Conservation (phyloP, 2,888 invertebrate genomes). For the Microplitis manilae region DNA sequence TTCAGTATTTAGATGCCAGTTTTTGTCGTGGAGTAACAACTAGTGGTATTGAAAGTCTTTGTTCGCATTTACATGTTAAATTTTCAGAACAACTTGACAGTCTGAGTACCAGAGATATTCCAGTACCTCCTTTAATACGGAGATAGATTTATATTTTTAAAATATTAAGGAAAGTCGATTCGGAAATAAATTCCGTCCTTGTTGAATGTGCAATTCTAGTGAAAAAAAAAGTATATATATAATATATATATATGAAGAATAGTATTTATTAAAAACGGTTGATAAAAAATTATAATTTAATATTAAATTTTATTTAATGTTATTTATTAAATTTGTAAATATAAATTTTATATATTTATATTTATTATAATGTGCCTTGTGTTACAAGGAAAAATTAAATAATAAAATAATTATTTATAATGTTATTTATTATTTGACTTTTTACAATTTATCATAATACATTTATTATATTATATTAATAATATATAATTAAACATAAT, state of each 20-base stretch:
- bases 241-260: background rate
- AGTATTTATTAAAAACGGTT: background rate
- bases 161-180: background rate
- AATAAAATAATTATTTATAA: background rate
- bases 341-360: conserved; percentile 20
- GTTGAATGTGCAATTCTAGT: conserved; percentile 9
- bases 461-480: background rate
- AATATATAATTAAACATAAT: background rate
- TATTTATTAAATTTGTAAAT: conserved; percentile 22
- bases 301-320: background rate
- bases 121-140: conserved; percentile 52
- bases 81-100: conserved; percentile 51
- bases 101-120: conserved; percentile 39
- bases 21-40: conserved; percentile 74
- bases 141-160: conserved; percentile 44
- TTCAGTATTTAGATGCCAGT: conserved; percentile 76
- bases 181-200: background rate
- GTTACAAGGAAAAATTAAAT: background rate
- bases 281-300: background rate
- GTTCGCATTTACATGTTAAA: conserved; percentile 52
- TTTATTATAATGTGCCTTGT: conserved; percentile 25
- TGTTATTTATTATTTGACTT: background rate
- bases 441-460: background rate
- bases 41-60: conserved; percentile 60
- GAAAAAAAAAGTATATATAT: background rate